These are phyloP conservation scores for Eristalis arbustorum DNA, from an alignment of 2,888 invertebrate species.

Conservation along the genomic window DNA sequence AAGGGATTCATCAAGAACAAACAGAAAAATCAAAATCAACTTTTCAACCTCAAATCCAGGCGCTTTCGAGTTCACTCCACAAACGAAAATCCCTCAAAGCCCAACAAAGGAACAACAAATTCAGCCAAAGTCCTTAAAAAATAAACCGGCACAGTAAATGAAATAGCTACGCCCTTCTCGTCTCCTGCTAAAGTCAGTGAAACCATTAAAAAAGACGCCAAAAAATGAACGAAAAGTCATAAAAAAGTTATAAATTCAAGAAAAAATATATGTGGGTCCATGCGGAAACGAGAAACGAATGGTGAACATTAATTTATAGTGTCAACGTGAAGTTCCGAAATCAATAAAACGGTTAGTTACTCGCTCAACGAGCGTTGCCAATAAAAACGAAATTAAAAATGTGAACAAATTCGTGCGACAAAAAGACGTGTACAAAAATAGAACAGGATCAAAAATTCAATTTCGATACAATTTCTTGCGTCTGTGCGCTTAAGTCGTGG, in stretches of 20 bases:
- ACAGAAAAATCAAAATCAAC: background rate
- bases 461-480: no score
- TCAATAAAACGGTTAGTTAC: conserved; percentile 31
- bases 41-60: background rate
- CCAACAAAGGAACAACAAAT: background rate
- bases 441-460: background rate
- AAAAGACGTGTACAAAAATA: background rate
- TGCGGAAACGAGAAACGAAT: background rate
- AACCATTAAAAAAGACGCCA: background rate
- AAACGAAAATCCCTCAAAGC: background rate
- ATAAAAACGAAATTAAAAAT: conserved; percentile 10
- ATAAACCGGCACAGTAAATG: background rate
- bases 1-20: background rate
- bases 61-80: background rate
- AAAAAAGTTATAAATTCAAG: background rate
- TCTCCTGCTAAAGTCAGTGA: background rate
- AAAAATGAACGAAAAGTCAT: background rate
- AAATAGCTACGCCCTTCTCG: background rate
- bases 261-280: background rate
- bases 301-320: background rate
- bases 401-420: background rate
- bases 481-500: no score
- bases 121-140: background rate
- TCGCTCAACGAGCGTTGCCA: background rate
- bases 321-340: conserved; percentile 7